Conservation (phyloP, 2,888 invertebrate genomes). For the Microchrysa polita region DNA sequence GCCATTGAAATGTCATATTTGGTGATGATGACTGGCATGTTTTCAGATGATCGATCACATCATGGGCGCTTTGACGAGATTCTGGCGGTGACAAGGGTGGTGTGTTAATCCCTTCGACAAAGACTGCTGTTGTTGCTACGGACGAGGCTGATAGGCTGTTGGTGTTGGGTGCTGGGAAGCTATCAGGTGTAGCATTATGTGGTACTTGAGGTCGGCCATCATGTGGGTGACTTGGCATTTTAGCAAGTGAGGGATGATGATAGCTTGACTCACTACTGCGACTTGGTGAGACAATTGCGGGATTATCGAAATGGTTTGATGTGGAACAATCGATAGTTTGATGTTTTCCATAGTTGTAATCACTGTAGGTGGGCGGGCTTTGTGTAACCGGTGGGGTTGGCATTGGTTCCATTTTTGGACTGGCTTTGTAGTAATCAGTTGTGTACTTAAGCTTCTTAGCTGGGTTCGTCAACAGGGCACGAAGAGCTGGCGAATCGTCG, state of each 20-base stretch:
- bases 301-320: constrained; percentile 45
- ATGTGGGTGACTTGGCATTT: constrained; percentile 54
- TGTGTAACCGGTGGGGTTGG: constrained; percentile 50
- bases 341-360: constrained; percentile 7
- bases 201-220: constrained; percentile 53
- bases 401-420: not conserved
- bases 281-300: constrained; percentile 58
- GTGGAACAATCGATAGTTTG: not conserved
- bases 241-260: constrained; percentile 54
- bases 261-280: constrained; percentile 58
- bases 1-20: constrained; percentile 48
- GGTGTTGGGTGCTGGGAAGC: constrained; percentile 42
- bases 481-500: constrained; percentile 68
- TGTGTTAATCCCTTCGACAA: constrained; percentile 60
- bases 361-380: constrained; percentile 46
- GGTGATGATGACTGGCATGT: constrained; percentile 49
- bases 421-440: constrained; percentile 57
- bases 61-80: constrained; percentile 4
- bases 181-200: constrained; percentile 48
- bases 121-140: constrained; percentile 52
- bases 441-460: constrained; percentile 61
- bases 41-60: constrained; percentile 47
- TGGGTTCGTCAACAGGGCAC: constrained; percentile 68
- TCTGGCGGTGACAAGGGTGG: constrained; percentile 62
- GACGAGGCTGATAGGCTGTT: constrained; percentile 47